Conservation (phyloP, 2,113 vertebrate genomes). For the Pituophis catenifer region DNA sequence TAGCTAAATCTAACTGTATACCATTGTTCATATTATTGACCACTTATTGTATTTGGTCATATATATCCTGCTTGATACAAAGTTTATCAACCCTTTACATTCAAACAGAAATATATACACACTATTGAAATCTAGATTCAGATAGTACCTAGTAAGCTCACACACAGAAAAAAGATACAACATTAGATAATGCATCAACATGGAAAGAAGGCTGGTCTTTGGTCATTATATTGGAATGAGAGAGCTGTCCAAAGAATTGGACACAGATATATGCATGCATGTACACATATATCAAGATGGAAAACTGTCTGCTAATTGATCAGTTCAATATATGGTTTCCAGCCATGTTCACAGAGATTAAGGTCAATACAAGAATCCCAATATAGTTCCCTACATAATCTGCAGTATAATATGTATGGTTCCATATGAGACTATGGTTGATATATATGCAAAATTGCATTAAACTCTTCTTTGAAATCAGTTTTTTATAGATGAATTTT, state of each 20-base stretch:
- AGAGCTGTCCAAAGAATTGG: not conserved
- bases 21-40: slow-evolving; percentile 8
- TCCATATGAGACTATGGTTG: not conserved
- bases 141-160: no score
- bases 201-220: not conserved
- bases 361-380: not conserved
- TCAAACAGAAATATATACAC: not conserved
- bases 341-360: slow-evolving; percentile 21
- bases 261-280: not conserved
- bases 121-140: not conserved
- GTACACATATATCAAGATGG: not conserved
- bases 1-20: slow-evolving; percentile 35
- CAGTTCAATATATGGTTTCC: not conserved
- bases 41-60: slow-evolving; percentile 29
- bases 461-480: slow-evolving; percentile 19
- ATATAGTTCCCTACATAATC: not conserved
- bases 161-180: not conserved
- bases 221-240: not conserved
- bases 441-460: slow-evolving; percentile 6
- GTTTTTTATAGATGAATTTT: not conserved
- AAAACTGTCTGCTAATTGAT: not conserved
- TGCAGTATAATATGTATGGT: not conserved
- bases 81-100: slow-evolving; percentile 44
- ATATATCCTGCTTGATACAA: slow-evolving; percentile 30
- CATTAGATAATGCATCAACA: not conserved